These are phyloP conservation scores for Capromys pilorides DNA, from an alignment of 2,797 vertebrate genomes.

Conservation along the genomic window DNA sequence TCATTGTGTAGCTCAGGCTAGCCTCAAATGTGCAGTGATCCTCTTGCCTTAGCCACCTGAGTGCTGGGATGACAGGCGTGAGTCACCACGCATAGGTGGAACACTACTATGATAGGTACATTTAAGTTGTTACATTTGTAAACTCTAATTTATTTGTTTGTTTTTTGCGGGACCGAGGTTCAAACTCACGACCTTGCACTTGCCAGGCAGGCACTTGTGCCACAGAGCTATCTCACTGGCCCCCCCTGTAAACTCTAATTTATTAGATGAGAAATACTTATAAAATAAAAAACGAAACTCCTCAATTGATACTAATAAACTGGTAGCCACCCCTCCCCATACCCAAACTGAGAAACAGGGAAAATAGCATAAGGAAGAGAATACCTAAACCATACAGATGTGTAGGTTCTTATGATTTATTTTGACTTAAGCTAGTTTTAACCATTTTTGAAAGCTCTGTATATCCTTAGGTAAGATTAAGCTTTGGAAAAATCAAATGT, in stretches of 20 bases:
- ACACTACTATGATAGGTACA: not conserved
- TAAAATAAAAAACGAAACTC: slow-evolving; percentile 47
- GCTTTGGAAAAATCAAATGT: slow-evolving; percentile 17
- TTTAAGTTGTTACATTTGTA: slow-evolving; percentile 49
- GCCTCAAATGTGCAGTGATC: not conserved
- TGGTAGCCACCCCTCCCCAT: not conserved
- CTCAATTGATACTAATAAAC: slow-evolving; percentile 23
- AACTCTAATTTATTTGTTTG: slow-evolving; percentile 62
- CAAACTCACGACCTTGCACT: too few relatives aligned
- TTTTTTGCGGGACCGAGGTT: too few relatives aligned
- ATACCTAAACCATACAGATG: not conserved
- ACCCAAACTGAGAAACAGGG: slow-evolving; percentile 19
- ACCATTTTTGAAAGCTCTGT: slow-evolving; percentile 27
- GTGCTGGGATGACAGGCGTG: not conserved
- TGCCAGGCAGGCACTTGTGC: too few relatives aligned
- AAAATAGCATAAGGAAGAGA: slow-evolving; percentile 37
- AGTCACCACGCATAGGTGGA: not conserved
- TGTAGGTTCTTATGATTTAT: slow-evolving; percentile 8
- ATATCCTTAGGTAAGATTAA: not conserved
- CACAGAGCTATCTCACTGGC: too few relatives aligned
- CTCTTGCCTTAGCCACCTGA: not conserved
- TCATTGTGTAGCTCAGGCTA: not conserved
- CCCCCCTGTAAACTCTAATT: slow-evolving; percentile 52
- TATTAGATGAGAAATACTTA: slow-evolving; percentile 52
- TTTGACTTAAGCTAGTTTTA: slow-evolving; percentile 44